Evolutionary conservation across 2,113 vertebrate genomes (phyloP), one percentile per base, ranked within the genome.

Genomic region (Notothenia rossii): DNA sequence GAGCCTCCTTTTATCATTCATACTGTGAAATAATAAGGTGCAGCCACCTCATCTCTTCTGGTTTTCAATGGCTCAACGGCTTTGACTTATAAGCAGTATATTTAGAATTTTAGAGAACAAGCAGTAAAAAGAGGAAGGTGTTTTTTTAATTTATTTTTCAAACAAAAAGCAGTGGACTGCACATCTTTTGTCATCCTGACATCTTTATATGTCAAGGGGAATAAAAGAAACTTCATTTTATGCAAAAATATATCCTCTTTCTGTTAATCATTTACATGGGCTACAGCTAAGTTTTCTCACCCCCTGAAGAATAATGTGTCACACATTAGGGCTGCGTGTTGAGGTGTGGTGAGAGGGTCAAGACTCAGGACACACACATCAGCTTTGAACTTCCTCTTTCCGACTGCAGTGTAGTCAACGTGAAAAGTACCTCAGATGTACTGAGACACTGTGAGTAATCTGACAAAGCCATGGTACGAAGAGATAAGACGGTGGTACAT

Each of bases 1-100:
- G 51, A 74, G 46, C 49, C 67, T 72, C 6, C 22, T 64, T 77
- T 70, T 77, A 55, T 60, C 53, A 63, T 88, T 86, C 73, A 89
- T 90, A 87, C 91, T 93, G 90, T 93, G 91, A 93, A 93, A 88
- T 89, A 46, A 89, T 10, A 80, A 80, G 72, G 59, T 69, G 54
- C n/a, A 76, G 75, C 17, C 66, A 81, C 59, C 72, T 83, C 33
- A 59, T 79, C 22, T 66, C 55, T 80, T 84, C 79, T 70, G 85
- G 77, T 83, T 64, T 71, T 25, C 25, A 3, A 25, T 78, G 36
- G 40, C 40, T 81, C 61, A 58, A 67, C 77, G 68, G 70, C 71
- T 84, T 83, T 68, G 55, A 67, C 36, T 75, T 29, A 72, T 54
- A 68, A 68, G 67, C 59, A 77, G 69, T 71, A 4, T 50, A 54